Evolutionary conservation across 2,113 vertebrate genomes (phyloP).

Genomic region (Macrotis lagotis): DNA sequence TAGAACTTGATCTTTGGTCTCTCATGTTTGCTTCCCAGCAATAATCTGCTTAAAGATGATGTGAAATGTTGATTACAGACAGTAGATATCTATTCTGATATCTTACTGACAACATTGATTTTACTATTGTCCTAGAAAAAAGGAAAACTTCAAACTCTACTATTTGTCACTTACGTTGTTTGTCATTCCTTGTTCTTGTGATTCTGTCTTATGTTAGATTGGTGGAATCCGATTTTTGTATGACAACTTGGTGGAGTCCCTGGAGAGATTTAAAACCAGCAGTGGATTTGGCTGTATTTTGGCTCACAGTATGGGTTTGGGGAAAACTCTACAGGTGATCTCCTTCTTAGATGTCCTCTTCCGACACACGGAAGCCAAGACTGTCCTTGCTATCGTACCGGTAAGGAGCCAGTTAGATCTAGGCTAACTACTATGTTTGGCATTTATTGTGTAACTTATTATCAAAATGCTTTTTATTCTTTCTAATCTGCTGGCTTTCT

Average conservation of each 20-base stretch:
- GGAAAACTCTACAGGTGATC: conserved; percentile 98
- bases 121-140: background rate
- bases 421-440: background rate
- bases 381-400: conserved; percentile 97
- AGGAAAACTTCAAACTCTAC: background rate
- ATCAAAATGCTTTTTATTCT: background rate
- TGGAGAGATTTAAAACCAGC: conserved; percentile 96
- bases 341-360: conserved; percentile 97
- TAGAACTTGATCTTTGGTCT: background rate
- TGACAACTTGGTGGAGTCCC: conserved; percentile 97
- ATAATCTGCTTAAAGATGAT: background rate
- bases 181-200: background rate
- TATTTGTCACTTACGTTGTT: conserved; percentile 63
- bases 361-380: conserved; percentile 95
- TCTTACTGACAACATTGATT: conserved; percentile 16
- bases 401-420: conserved; percentile 86
- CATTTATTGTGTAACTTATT: background rate
- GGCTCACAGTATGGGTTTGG: conserved; percentile 98
- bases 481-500: background rate
- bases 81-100: background rate
- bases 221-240: conserved; percentile 98
- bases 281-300: conserved; percentile 99
- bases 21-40: background rate
- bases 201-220: conserved; percentile 84
- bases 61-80: background rate